Conservation (phyloP, 2,888 invertebrate genomes). For the Thereva unica region DNA sequence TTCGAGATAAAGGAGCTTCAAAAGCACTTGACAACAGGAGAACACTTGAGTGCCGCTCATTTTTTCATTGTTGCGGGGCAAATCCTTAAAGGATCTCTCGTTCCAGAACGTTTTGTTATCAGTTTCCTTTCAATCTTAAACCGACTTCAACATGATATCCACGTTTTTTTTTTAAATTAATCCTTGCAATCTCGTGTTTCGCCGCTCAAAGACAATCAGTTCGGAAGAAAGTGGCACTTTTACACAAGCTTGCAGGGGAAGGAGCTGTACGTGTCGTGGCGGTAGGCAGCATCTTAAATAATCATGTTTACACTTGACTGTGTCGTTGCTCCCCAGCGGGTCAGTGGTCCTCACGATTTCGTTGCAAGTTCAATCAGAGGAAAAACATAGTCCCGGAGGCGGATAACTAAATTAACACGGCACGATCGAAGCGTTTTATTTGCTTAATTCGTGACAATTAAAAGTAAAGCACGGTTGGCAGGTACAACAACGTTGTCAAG, state of each 20-base stretch:
- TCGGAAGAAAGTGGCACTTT: not conserved
- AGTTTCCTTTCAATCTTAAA: not conserved
- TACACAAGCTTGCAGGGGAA: not conserved
- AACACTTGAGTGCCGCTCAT: conserved; percentile 4
- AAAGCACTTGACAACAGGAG: not conserved
- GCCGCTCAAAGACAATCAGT: too few relatives aligned
- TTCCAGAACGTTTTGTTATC: not conserved
- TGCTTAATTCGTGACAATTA: conserved; percentile 24
- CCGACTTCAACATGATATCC: not conserved
- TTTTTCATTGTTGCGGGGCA: not conserved
- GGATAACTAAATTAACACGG: conserved; percentile 20
- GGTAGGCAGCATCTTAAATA: not conserved
- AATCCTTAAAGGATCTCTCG: not conserved
- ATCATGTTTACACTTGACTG: too few relatives aligned
- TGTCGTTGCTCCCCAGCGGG: too few relatives aligned
- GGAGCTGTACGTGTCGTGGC: not conserved
- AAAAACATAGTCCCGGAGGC: conserved; percentile 1
- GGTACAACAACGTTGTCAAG: not conserved
- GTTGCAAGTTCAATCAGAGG: not conserved
- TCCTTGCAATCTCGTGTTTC: too few relatives aligned
- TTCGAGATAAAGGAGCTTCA: not conserved
- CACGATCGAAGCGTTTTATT: conserved; percentile 11
- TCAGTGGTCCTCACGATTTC: too few relatives aligned
- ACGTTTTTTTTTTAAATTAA: too few relatives aligned
- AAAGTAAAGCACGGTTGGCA: conserved; percentile 23